Evolutionary conservation across 1,140 invertebrate genomes (phyloP).

Genomic region (Fopius arisanus): DNA sequence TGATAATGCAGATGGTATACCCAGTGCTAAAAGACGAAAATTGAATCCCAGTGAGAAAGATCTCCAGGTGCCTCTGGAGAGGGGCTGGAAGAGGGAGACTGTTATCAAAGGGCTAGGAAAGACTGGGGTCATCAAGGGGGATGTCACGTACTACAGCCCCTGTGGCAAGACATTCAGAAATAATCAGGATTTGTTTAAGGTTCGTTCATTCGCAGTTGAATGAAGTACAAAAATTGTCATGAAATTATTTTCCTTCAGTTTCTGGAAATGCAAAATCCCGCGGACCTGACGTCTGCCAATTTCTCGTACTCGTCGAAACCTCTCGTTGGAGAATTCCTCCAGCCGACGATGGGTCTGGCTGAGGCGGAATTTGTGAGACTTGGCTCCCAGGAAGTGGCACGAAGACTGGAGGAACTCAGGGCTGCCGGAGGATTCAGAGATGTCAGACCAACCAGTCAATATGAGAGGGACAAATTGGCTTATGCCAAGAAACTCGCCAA

Average conservation of each 20-base stretch:
- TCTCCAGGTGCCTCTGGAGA: slow-evolving; percentile 76
- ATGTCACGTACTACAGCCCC: slow-evolving; percentile 89
- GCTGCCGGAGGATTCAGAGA: slow-evolving; percentile 57
- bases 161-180: slow-evolving; percentile 81
- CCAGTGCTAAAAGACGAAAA: slow-evolving; percentile 61
- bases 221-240: neutral
- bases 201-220: slow-evolving; percentile 48
- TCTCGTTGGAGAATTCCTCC: slow-evolving; percentile 89
- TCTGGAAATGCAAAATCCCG: slow-evolving; percentile 77
- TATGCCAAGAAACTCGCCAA: slow-evolving; percentile 67
- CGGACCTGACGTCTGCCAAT: slow-evolving; percentile 82
- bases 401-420: slow-evolving; percentile 70
- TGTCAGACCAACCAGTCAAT: slow-evolving; percentile 57
- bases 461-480: slow-evolving; percentile 70
- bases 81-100: slow-evolving; percentile 91
- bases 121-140: slow-evolving; percentile 81
- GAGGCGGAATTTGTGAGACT: slow-evolving; percentile 63
- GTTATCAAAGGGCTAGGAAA: slow-evolving; percentile 84
- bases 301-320: slow-evolving; percentile 91
- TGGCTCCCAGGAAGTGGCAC: slow-evolving; percentile 63
- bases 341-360: slow-evolving; percentile 66
- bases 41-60: slow-evolving; percentile 67
- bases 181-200: slow-evolving; percentile 77
- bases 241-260: slow-evolving; percentile 67
- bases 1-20: slow-evolving; percentile 57